Percentiles rank a stretch among this genome's conserved stretches.
These are phyloP conservation scores for Blastomussa wellsi DNA, from an alignment of 92 coral and sea anemone genomes.

Conservation along the genomic window DNA sequence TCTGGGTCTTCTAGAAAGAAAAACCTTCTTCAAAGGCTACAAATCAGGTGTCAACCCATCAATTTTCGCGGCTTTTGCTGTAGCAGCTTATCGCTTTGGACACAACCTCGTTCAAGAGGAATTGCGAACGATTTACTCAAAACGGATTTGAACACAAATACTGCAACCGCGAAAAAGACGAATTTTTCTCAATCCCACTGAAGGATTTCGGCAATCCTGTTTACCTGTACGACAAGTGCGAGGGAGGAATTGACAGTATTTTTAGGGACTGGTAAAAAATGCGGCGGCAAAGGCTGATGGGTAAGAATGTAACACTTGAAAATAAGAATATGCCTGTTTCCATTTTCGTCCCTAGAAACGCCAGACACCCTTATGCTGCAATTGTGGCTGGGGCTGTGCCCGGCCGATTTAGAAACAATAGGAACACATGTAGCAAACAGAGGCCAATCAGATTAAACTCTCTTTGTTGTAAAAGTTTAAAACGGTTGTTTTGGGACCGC, in stretches of 20 bases:
- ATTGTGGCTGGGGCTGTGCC: too few species aligned
- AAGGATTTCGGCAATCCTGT: conserved; percentile 9
- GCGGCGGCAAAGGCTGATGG: conserved; percentile 17
- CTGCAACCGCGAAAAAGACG: background rate
- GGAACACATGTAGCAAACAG: too few species aligned
- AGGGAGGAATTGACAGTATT: conserved; percentile 12
- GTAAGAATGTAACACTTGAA: background rate
- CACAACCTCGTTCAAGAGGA: conserved; percentile 38
- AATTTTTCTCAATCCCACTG: background rate
- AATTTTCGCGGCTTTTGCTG: conserved; percentile 30
- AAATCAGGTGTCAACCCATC: conserved; percentile 7
- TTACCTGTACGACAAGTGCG: conserved; percentile 7
- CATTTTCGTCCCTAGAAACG: too few species aligned
- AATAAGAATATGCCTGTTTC: background rate
- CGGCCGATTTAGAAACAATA: too few species aligned
- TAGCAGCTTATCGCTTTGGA: conserved; percentile 61
- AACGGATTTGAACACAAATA: background rate
- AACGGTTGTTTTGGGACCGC: too few species aligned
- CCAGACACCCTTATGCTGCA: too few species aligned
- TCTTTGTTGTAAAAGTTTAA: too few species aligned
- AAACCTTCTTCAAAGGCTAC: conserved; percentile 16
- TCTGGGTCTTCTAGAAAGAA: background rate
- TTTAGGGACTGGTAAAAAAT: conserved; percentile 12
- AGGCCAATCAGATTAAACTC: too few species aligned
- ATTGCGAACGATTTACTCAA: conserved; percentile 2